Evolutionary conservation across 2,113 vertebrate species (phyloP).

Genomic region (Ochotona princeps): DNA sequence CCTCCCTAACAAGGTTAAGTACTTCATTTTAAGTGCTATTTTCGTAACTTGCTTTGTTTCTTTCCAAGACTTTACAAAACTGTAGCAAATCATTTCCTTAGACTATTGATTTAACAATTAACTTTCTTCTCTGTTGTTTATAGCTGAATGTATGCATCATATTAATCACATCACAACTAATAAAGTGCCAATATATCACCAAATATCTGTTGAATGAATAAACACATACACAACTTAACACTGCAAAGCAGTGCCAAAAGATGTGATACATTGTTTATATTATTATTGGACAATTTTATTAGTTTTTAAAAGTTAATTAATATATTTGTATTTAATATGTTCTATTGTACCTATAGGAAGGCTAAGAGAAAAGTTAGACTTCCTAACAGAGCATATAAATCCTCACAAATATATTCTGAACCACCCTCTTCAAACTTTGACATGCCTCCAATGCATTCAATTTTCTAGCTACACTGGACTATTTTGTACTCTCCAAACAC

Average conservation of each 20-base stretch:
- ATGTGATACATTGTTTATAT: not conserved
- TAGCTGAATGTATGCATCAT: not conserved
- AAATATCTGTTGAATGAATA: slow-evolving; percentile 58
- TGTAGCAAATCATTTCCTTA: slow-evolving; percentile 27
- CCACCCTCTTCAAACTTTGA: not conserved
- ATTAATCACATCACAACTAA: slow-evolving; percentile 30
- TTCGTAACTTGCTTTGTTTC: slow-evolving; percentile 48
- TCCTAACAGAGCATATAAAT: not conserved
- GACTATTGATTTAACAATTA: slow-evolving; percentile 27
- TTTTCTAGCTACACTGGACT: not conserved
- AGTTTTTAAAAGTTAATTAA: not conserved
- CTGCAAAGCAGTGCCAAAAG: not conserved
- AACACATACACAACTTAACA: slow-evolving; percentile 6
- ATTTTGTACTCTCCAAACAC: not conserved
- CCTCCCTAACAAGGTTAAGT: not conserved
- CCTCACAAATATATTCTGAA: not conserved
- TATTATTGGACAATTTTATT: not conserved
- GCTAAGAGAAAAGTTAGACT: not conserved
- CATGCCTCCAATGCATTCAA: not conserved
- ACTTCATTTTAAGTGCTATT: slow-evolving; percentile 57
- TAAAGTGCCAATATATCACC: slow-evolving; percentile 1
- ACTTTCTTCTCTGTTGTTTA: no score
- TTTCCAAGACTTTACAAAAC: slow-evolving; percentile 40
- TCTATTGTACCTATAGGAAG: not conserved
- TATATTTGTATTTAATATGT: not conserved